A percentile compares a stretch with the other conserved stretches of the same genome.
These are phyloP conservation scores for Drosophila burlai DNA, from an alignment of 1,140 invertebrate genomes.

Conservation along the genomic window DNA sequence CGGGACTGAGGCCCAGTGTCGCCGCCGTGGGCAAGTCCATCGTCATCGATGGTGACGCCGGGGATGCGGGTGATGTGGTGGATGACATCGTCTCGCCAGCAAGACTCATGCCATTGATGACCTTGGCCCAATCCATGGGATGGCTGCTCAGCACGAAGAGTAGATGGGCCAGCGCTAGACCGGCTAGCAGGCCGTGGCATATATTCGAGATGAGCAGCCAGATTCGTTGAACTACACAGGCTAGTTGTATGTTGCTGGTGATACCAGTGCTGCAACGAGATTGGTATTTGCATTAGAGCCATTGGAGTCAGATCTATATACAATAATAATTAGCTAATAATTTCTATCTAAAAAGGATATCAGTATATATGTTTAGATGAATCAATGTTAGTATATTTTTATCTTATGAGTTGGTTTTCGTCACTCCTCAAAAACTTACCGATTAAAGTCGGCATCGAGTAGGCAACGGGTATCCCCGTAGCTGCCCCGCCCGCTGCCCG, in stretches of 20 bases:
- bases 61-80: slow-evolving; percentile 17
- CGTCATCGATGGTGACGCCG: slow-evolving; percentile 12
- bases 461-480: slow-evolving; percentile 77
- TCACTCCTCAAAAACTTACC: slow-evolving; percentile 56
- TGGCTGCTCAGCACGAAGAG: slow-evolving; percentile 81
- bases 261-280: slow-evolving; percentile 66
- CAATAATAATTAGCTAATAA: too few species aligned
- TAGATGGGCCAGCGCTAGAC: slow-evolving; percentile 83
- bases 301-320: not conserved
- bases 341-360: too few species aligned
- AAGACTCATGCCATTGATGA: slow-evolving; percentile 76
- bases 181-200: slow-evolving; percentile 84
- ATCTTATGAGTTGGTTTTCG: too few species aligned
- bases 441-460: slow-evolving; percentile 75
- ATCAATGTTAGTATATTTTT: too few species aligned
- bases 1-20: slow-evolving; percentile 7
- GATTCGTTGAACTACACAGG: slow-evolving; percentile 84
- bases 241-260: slow-evolving; percentile 75
- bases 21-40: slow-evolving; percentile 20
- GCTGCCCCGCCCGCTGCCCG: slow-evolving; percentile 64
- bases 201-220: slow-evolving; percentile 84
- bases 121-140: slow-evolving; percentile 82
- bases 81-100: slow-evolving; percentile 71
- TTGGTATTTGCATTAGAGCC: not conserved
- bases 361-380: too few species aligned